Evolutionary conservation across 2,113 vertebrate genomes (phyloP).

Genomic region (Aldabrachelys gigantea): DNA sequence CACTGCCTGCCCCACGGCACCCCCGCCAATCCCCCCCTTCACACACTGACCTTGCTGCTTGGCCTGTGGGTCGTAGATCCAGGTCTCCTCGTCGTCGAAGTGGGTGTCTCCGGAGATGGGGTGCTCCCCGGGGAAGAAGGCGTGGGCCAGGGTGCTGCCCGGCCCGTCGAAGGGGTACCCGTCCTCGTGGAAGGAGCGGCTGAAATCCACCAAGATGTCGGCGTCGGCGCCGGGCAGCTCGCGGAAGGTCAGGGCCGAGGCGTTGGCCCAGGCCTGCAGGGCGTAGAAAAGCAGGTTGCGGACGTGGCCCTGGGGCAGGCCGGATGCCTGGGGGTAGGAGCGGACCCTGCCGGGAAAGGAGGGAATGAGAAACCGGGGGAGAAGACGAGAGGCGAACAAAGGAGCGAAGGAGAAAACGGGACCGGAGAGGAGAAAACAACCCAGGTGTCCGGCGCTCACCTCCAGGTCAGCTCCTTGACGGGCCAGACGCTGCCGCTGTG

Average conservation of each 20-base stretch:
- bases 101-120: conserved; percentile 88
- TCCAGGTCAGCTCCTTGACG: conserved; percentile 85
- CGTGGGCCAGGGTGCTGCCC: conserved; percentile 91
- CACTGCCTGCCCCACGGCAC: too few relatives aligned
- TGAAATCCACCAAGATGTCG: conserved; percentile 86
- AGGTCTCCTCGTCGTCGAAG: conserved; percentile 89
- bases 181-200: conserved; percentile 81
- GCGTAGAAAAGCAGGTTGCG: conserved; percentile 42
- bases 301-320: background rate
- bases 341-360: conserved; percentile 43
- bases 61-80: conserved; percentile 76
- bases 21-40: too few relatives aligned
- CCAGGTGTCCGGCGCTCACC: conserved; percentile 57
- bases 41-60: conserved; percentile 40
- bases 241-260: conserved; percentile 52
- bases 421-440: background rate
- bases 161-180: conserved; percentile 91
- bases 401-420: background rate
- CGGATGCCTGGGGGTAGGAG: conserved; percentile 57
- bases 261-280: background rate
- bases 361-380: background rate
- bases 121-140: conserved; percentile 86
- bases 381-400: conserved; percentile 33
- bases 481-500: conserved; percentile 83
- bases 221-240: conserved; percentile 14